Conservation (phyloP, 2,888 invertebrate genomes). For the Archips xylosteana region DNA sequence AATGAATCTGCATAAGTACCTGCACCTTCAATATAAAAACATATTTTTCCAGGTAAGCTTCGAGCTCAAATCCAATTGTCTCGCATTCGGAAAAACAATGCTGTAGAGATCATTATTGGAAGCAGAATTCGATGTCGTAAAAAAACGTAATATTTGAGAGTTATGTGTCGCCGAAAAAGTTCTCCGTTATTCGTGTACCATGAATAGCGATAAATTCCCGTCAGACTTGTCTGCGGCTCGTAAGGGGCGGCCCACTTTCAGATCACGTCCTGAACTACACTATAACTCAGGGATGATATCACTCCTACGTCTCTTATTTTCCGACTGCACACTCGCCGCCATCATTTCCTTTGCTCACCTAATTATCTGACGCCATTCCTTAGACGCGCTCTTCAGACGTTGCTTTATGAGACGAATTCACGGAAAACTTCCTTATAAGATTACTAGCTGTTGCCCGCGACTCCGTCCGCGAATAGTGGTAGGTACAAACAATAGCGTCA, state of each 20-base stretch:
- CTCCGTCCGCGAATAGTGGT: too few relatives aligned
- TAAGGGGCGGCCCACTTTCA: conserved; percentile 58
- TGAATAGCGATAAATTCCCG: conserved; percentile 57
- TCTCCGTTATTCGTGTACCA: conserved; percentile 47
- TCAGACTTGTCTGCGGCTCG: conserved; percentile 49
- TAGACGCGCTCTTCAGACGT: conserved; percentile 14
- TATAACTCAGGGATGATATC: conserved; percentile 56
- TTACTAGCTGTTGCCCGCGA: too few relatives aligned
- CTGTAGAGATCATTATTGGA: conserved; percentile 30
- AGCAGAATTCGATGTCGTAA: conserved; percentile 25
- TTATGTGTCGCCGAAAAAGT: conserved; percentile 32
- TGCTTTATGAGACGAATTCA: conserved; percentile 18
- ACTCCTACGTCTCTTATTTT: conserved; percentile 25
- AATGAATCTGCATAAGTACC: neutral
- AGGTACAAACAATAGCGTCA: too few relatives aligned
- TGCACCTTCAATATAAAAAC: neutral
- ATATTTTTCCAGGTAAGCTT: conserved; percentile 9
- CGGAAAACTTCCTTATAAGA: conserved; percentile 13
- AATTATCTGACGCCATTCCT: conserved; percentile 34
- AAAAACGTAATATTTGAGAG: conserved; percentile 29
- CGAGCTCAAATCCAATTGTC: conserved; percentile 9
- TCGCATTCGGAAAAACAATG: conserved; percentile 19
- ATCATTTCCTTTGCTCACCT: conserved; percentile 35
- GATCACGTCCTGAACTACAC: conserved; percentile 56
- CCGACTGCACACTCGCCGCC: conserved; percentile 13